Base-by-base conservation (phyloP, 2,888 invertebrate genomes). In the Meliscaeva auricollis region DNA sequence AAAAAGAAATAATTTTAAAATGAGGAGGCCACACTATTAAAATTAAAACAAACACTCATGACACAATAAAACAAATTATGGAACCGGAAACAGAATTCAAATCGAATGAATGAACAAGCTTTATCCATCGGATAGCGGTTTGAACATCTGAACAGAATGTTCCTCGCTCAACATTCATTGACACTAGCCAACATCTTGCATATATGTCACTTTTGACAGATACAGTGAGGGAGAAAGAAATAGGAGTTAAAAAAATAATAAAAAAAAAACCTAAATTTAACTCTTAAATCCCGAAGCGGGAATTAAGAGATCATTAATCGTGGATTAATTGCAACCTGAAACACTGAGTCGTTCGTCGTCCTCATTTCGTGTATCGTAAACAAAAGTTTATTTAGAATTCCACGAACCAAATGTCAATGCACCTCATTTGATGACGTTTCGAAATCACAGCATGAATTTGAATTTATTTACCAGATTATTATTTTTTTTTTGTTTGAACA, bases 31-130 rank as follows among this genome's bases (percentile, higher is more conserved):
- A 58, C 48, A 50, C 6, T 54, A 72, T 56, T 26, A 50, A 70
- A 54, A 48, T 15, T 44, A 44, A 48, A 66, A 50, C 4, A 38
- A 38, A 66, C 41, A 38, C 62, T 60, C 35, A 64, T 54, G 35
- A 30, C 46, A 46, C 60, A 35, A 73, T 72, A 77, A 68, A 72
- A 58, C 56, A 56, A 84, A 66, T 80, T 64, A 70, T 79, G 66
- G 44, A 80, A 80, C 80, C 84, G 84, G 80, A 80, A 80, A 75
- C 74, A 70, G 70, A 72, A 77, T 41, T 82, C 32, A 69, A 81
- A 58, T 81, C 46, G 58, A 64, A 72, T 58, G 66, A 52, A 50
- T 68, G 13, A 22, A 20, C 13, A 44, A 56, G 22, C 62, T 54
- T n/a, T 54, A 41, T 30, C 17, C 35, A 17, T 58, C n/a, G 15